Evolutionary conservation across 2,113 vertebrate species (phyloP), one percentile per base, ranked within the genome.

Genomic region (Cyprinus carpio): DNA sequence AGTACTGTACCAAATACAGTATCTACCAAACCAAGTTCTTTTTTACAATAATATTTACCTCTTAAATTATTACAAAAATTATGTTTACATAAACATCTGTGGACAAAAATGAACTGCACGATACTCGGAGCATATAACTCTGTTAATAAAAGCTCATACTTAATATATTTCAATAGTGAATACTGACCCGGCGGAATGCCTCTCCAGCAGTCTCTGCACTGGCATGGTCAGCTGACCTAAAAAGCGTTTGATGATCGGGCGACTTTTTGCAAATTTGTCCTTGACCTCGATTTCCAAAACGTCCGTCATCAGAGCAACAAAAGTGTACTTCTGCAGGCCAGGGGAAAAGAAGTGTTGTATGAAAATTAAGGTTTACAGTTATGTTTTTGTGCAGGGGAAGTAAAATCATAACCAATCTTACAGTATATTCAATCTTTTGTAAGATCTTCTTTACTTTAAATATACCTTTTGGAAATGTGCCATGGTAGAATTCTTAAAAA

Each of bases 191-290:
- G 96, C 93, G 0, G 95, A 94, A 10, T 97, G 96, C 29, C 96
- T 95, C 91, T 99, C 98, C 92, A 99, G 85, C 0, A 99, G 94
- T 82, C 98, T 95, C 94, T 99, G 98, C 56, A 99, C 96, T 0
- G 98, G 97, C 27, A 99, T 95, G 86, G 95, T 97, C 84, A 99
- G 95, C 92, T 99, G 98, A 86, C 98, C 98, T 89, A 99, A 95
- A 89, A 99, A 99, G 78, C 98, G 96, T 90, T 98, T 99, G 94
- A 99, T 99, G 93, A 99, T 99, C 0, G 98, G 98, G 49, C 98
- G 96, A 89, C 98, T 99, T 93, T 99, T 99, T 89, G 97, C 95
- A 92, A 99, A 99, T 93, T 99, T 99, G 92, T 99, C 98, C 94
- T 99, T 99, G 91, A 99, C 97, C 88, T 98, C 98, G 80, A 99